phyloP scores from a whole-genome alignment of 2,113 vertebrate species.

The Sander vitreus region DNA sequence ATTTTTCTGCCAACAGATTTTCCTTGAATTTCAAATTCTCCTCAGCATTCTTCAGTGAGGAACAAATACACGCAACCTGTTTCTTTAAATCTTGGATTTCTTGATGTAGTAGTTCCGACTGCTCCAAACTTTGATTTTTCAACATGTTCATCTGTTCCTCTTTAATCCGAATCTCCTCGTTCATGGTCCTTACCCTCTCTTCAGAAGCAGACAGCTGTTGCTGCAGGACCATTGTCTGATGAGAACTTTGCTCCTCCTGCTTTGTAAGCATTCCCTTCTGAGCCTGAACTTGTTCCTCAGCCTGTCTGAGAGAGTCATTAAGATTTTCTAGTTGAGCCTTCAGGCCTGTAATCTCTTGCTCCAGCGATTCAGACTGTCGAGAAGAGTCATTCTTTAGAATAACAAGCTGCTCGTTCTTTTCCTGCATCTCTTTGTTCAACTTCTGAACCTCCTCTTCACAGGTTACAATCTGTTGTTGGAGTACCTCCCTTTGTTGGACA shows the following conservation, averaged over 20 bases:
- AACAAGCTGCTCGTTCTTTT: slow-evolving; percentile 45
- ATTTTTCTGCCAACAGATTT: slow-evolving; percentile 18
- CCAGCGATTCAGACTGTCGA: slow-evolving; percentile 28
- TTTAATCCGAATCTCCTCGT: slow-evolving; percentile 51
- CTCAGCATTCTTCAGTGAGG: slow-evolving; percentile 75
- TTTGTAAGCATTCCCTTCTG: slow-evolving; percentile 22
- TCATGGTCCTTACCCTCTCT: slow-evolving; percentile 27
- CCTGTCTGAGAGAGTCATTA: slow-evolving; percentile 37
- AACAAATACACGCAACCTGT: slow-evolving; percentile 76
- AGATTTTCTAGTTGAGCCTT: slow-evolving; percentile 74
- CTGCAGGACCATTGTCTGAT: slow-evolving; percentile 71
- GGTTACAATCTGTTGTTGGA: slow-evolving; percentile 54
- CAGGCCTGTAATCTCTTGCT: slow-evolving; percentile 61
- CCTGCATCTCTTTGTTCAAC: slow-evolving; percentile 59
- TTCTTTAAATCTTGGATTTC: slow-evolving; percentile 78
- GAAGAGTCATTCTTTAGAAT: slow-evolving; percentile 33
- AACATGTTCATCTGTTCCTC: slow-evolving; percentile 44
- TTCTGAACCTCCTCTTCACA: slow-evolving; percentile 28
- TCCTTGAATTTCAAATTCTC: slow-evolving; percentile 68
- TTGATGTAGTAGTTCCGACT: slow-evolving; percentile 23
- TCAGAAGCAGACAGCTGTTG: slow-evolving; percentile 53
- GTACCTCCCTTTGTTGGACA: slow-evolving; percentile 37
- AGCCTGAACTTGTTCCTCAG: slow-evolving; percentile 34
- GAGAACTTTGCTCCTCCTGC: slow-evolving; percentile 45
- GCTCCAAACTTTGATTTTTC: slow-evolving; percentile 37